Base-by-base conservation (phyloP, 2,888 invertebrate genomes). In the Tachina lurida region DNA sequence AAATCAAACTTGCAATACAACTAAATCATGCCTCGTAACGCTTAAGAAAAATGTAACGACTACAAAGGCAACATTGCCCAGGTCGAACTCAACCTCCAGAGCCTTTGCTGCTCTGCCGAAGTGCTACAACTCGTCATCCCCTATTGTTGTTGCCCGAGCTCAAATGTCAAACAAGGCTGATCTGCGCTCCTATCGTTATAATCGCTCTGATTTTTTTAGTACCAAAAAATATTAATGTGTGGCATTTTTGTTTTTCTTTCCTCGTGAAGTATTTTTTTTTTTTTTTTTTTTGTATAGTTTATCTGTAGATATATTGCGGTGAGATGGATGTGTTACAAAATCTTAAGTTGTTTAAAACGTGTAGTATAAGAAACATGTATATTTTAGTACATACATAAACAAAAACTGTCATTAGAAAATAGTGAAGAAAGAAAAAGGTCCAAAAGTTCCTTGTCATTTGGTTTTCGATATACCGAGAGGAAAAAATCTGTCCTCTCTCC, bases 161-260 rank as follows among this genome's bases (percentile, higher is more conserved):
- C 77, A 74, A 78, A 39, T 78, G 67, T 45, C 45, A 0, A 41
- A 73, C 8, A 65, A 10, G 4, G 49, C n/a, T 43, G 39, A n/a
- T 15, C 31, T 70, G 63, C 12, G 13, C 3, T 22, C 71, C 7
- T 56, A 62, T 67, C 79, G 79, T 31, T 71, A 70, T 9, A 56
- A 82, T 52, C 78, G 54, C 7, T 39, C 47, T 9, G 77, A 74
- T 74, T 74, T 78, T 45, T 85, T 78, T 68, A 62, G 74, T 15
- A 74, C 78, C 1, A 73, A 58, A 13, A 85, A 85, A 60, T 82
- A 85, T 63, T 85, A 19, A 13, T 22, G 1, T 39, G 3, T 9
- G 9, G 17, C n/a, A 17, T 17, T 19, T 54, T 47, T 65, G 12
- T 22, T 12, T 15, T 43, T 17, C 39, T 15, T 12, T 15, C 9